Conservation (phyloP, 2,113 vertebrate species). For the Puntigrus tetrazona region DNA sequence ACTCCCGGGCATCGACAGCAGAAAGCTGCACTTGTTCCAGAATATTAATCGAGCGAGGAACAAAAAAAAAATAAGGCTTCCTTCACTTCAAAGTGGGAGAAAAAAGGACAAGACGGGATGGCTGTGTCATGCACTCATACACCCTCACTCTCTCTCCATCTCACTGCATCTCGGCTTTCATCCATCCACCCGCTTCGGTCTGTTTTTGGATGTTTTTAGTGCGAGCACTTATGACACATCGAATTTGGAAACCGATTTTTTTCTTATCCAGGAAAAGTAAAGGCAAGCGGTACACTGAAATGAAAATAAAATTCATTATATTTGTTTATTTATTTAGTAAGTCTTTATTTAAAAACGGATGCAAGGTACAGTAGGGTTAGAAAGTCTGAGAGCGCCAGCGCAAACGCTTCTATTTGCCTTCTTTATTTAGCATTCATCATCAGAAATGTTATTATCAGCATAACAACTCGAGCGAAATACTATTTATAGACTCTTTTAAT, state of each 20-base stretch:
- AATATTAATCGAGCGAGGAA: constrained; percentile 41
- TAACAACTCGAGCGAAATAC: neutral
- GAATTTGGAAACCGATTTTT: neutral
- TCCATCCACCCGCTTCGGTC: constrained; percentile 16
- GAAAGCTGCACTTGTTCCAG: constrained; percentile 7
- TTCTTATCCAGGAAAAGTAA: neutral
- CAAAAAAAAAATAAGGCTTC: neutral
- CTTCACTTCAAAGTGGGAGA: constrained; percentile 41
- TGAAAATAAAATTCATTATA: neutral
- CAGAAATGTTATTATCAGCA: neutral
- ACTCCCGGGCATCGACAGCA: constrained; percentile 24
- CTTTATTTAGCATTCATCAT: neutral
- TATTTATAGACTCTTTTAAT: no score
- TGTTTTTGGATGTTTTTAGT: constrained; percentile 16
- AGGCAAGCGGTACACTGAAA: neutral
- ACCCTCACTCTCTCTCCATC: constrained; percentile 1
- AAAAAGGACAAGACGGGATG: constrained; percentile 30
- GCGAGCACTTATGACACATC: constrained; percentile 11
- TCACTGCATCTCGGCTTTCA: constrained; percentile 18
- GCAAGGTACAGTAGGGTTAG: neutral
- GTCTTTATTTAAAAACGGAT: neutral
- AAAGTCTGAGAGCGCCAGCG: neutral
- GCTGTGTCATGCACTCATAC: constrained; percentile 18
- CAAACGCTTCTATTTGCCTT: neutral
- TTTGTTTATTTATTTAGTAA: neutral